These are phyloP conservation scores for Atractosteus spatula DNA, from an alignment of 2,113 vertebrate species.

Conservation along the genomic window DNA sequence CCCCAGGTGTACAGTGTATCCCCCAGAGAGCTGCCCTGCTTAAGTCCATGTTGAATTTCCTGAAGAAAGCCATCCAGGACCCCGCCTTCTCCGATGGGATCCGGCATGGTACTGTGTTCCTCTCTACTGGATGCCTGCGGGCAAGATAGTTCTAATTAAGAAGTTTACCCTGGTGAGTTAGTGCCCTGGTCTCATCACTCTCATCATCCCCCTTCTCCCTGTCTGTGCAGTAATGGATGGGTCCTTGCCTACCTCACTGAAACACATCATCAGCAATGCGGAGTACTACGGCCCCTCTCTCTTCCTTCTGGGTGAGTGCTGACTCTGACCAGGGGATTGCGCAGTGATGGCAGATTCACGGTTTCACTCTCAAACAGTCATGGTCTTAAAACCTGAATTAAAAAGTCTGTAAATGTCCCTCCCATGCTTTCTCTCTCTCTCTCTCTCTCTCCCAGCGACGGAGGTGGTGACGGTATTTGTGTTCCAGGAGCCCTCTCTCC, in stretches of 20 bases:
- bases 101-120: slow-evolving; percentile 75
- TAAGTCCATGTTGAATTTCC: slow-evolving; percentile 95
- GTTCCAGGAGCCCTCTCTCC: slow-evolving; percentile 92
- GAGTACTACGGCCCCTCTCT: slow-evolving; percentile 94
- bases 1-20: slow-evolving; percentile 88
- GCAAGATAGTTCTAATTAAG: no score
- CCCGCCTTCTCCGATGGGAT: slow-evolving; percentile 94
- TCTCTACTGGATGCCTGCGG: neutral
- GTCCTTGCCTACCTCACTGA: slow-evolving; percentile 92
- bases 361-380: neutral
- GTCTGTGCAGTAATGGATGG: slow-evolving; percentile 86
- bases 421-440: slow-evolving; percentile 29
- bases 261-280: slow-evolving; percentile 96
- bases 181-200: neutral
- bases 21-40: slow-evolving; percentile 90
- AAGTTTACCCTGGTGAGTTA: neutral
- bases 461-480: slow-evolving; percentile 96
- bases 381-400: neutral
- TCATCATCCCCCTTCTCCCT: neutral
- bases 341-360: neutral
- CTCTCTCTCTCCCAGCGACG: slow-evolving; percentile 65
- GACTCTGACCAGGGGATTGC: slow-evolving; percentile 8
- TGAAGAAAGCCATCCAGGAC: slow-evolving; percentile 96
- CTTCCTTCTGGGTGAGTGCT: slow-evolving; percentile 83
- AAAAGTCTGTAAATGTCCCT: neutral